phyloP scores from a whole-genome alignment of 2,888 invertebrate species.

The Macrosoma leucophasiata region DNA sequence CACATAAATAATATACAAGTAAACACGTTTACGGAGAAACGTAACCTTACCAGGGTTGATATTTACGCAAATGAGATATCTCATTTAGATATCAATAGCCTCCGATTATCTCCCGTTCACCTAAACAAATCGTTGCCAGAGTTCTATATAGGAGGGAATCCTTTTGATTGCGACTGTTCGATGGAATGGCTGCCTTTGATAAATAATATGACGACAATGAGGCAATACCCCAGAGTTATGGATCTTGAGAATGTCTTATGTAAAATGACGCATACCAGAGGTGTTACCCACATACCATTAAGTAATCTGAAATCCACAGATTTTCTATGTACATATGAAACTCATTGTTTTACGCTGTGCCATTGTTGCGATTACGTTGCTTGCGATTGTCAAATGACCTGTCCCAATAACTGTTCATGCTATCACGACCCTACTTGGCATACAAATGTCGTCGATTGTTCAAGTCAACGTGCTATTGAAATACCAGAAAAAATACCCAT shows the following conservation, averaged over 20 bases:
- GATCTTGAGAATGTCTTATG: constrained; percentile 92
- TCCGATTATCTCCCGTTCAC: constrained; percentile 85
- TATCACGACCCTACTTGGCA: constrained; percentile 96
- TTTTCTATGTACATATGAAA: constrained; percentile 92
- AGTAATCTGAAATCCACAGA: constrained; percentile 85
- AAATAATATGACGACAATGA: constrained; percentile 87
- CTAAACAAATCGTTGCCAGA: constrained; percentile 86
- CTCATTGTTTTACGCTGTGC: constrained; percentile 94
- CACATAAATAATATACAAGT: constrained; percentile 87
- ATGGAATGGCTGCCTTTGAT: constrained; percentile 96
- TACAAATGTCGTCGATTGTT: constrained; percentile 94
- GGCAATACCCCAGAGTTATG: constrained; percentile 91
- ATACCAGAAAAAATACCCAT: constrained; percentile 92
- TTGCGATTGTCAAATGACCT: constrained; percentile 98
- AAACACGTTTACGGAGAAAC: constrained; percentile 90
- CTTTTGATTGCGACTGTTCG: constrained; percentile 95
- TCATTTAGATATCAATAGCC: constrained; percentile 87
- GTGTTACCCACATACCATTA: constrained; percentile 84
- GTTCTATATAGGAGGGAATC: constrained; percentile 94
- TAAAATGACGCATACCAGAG: constrained; percentile 88
- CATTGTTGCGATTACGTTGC: constrained; percentile 97
- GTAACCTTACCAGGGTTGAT: constrained; percentile 89
- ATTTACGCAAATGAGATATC: constrained; percentile 92
- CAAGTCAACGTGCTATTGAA: constrained; percentile 83
- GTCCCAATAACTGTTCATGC: constrained; percentile 94